A percentile compares a stretch with the other conserved stretches of the same genome.
phyloP scores from a whole-genome alignment of 2,797 vertebrate genomes.

The Schizopygopsis pylzovi region DNA sequence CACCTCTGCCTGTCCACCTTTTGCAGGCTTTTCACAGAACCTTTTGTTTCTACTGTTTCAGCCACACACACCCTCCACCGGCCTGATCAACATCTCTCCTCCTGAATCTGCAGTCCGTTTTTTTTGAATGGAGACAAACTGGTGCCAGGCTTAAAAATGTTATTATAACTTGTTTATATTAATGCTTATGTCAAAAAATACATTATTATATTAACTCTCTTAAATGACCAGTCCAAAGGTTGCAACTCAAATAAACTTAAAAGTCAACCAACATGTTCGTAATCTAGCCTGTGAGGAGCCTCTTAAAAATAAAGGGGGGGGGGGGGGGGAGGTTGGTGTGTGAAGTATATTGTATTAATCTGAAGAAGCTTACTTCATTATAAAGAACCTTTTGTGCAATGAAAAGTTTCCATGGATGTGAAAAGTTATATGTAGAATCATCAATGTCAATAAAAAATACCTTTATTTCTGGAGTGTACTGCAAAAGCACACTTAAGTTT shows the following conservation, averaged over 20 bases:
- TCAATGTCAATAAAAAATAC: background rate
- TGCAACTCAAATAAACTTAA: background rate
- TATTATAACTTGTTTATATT: background rate
- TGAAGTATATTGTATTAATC: background rate
- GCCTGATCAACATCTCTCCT: conserved; percentile 32
- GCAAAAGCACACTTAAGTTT: background rate
- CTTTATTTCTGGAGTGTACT: background rate
- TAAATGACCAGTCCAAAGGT: background rate
- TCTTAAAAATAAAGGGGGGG: background rate
- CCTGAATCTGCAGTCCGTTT: conserved; percentile 71
- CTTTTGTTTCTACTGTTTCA: conserved; percentile 77
- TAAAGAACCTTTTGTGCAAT: background rate
- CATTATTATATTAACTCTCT: background rate
- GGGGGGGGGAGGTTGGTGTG: background rate
- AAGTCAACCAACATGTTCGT: background rate
- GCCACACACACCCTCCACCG: conserved; percentile 56
- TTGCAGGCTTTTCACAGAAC: conserved; percentile 82
- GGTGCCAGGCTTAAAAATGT: conserved; percentile 64
- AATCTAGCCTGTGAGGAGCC: background rate
- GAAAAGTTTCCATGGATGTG: background rate
- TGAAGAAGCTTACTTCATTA: background rate
- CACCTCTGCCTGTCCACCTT: conserved; percentile 77
- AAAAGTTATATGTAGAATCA: background rate
- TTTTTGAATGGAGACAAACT: conserved; percentile 64
- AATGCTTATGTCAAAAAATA: background rate